These are phyloP conservation scores for Circaetus gallicus DNA, from an alignment of 2,113 vertebrate genomes.

Conservation along the genomic window DNA sequence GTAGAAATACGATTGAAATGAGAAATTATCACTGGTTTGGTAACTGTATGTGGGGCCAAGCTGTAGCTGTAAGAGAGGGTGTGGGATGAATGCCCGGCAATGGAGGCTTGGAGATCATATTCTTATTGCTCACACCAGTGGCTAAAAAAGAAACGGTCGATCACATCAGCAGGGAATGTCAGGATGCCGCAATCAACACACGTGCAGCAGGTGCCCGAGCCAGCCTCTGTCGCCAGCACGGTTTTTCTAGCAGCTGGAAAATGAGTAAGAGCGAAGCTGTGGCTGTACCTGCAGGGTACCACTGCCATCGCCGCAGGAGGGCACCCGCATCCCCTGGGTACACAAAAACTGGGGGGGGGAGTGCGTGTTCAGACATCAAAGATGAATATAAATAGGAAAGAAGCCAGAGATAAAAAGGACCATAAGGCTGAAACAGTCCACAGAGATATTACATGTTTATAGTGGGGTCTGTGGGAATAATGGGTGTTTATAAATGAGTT, in stretches of 20 bases:
- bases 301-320: not conserved
- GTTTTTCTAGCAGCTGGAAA: not conserved
- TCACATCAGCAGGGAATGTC: not conserved
- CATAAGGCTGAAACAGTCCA: conserved; percentile 18
- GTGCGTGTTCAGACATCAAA: not conserved
- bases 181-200: not conserved
- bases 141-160: not conserved
- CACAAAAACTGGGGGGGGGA: not conserved
- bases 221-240: not conserved
- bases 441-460: conserved; percentile 41
- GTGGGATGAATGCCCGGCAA: not conserved
- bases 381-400: not conserved
- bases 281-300: not conserved
- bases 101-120: not conserved
- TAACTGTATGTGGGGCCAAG: not conserved
- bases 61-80: not conserved
- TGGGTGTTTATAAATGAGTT: conserved; percentile 66
- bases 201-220: not conserved
- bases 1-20: not conserved
- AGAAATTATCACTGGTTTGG: not conserved
- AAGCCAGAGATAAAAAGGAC: conserved; percentile 54
- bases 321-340: not conserved
- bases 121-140: not conserved
- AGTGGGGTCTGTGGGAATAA: conserved; percentile 38
- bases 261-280: accelerated